A percentile compares a stretch with the other conserved stretches of the same genome.
These are phyloP conservation scores for Ochotona princeps DNA, from an alignment of 2,113 vertebrate species.

Conservation along the genomic window DNA sequence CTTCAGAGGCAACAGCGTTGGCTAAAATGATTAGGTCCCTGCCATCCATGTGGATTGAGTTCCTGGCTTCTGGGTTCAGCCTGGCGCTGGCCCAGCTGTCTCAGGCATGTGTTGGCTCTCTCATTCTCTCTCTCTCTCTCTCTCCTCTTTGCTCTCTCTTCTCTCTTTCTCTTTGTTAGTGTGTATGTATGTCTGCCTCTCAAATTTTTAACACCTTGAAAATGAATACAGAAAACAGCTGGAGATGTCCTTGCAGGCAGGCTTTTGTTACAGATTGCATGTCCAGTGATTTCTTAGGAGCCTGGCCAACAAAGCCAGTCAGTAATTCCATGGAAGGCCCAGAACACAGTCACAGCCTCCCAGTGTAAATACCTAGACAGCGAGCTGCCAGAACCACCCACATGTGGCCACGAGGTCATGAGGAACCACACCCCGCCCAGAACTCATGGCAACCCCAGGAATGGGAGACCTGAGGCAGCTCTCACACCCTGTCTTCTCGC, in stretches of 20 bases:
- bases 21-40: no score
- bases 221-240: not conserved
- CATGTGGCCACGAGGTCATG: accelerated
- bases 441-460: not conserved
- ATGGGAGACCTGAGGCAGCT: conserved; percentile 34
- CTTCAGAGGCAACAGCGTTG: no score
- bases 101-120: no score
- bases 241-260: conserved; percentile 26
- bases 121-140: no score
- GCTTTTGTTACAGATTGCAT: not conserved
- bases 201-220: no score
- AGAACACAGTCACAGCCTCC: not conserved
- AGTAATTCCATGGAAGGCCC: not conserved
- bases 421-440: conserved; percentile 17
- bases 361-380: not conserved
- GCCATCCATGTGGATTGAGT: no score
- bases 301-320: not conserved
- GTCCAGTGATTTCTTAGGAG: not conserved
- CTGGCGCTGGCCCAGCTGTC: no score
- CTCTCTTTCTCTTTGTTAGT: no score
- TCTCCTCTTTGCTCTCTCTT: no score
- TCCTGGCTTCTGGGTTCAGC: no score
- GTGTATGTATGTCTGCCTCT: no score
- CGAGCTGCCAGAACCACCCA: not conserved
- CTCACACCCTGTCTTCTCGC: conserved; percentile 34